phyloP scores from a whole-genome alignment of 1,140 invertebrate genomes.

The Anastrepha obliqua region DNA sequence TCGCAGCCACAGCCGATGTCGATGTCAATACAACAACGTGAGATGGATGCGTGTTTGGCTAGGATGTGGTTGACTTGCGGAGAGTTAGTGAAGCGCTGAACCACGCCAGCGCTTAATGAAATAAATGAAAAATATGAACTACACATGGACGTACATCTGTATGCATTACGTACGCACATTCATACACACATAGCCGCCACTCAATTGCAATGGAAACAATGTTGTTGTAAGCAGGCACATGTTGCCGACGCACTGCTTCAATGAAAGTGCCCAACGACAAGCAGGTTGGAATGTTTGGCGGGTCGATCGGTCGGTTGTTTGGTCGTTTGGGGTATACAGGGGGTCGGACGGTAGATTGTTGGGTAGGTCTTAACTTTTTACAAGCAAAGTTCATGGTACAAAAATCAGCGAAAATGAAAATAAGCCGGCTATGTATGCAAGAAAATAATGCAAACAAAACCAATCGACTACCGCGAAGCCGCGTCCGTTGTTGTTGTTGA shows the following conservation, averaged over 20 bases:
- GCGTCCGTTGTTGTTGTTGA: not conserved
- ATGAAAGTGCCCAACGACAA: conserved; percentile 40
- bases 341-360: not conserved
- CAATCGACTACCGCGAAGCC: not conserved
- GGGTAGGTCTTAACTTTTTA: conserved; percentile 6
- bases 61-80: conserved; percentile 18
- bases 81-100: not conserved
- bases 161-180: too few relatives aligned
- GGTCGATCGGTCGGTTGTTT: not conserved
- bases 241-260: not conserved
- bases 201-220: not conserved
- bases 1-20: not conserved
- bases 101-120: conserved; percentile 16
- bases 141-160: not conserved
- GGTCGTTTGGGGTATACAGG: not conserved
- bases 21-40: conserved; percentile 10
- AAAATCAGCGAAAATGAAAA: not conserved
- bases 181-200: not conserved
- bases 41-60: not conserved
- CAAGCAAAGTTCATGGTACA: not conserved
- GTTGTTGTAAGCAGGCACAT: conserved; percentile 13
- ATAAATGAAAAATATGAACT: conserved; percentile 35
- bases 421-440: not conserved
- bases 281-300: conserved; percentile 41
- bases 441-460: not conserved